These are phyloP conservation scores for Zonitis immaculata DNA, from an alignment of 2,888 invertebrate species.

Conservation along the genomic window DNA sequence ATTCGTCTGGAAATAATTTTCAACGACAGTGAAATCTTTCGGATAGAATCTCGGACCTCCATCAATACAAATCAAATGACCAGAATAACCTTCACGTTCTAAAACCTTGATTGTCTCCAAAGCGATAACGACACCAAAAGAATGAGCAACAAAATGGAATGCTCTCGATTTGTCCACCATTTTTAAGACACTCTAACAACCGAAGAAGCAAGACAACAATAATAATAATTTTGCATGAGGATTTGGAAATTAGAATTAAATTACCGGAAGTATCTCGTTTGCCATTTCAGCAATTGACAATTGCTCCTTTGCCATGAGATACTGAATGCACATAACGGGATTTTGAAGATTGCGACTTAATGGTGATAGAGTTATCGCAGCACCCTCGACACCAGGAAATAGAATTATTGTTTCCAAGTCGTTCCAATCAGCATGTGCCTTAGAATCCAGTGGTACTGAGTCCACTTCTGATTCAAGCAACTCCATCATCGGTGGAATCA, in stretches of 20 bases:
- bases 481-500: too few relatives aligned
- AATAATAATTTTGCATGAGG: conserved; percentile 25
- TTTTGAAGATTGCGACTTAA: conserved; percentile 52
- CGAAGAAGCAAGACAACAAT: conserved; percentile 7
- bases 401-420: conserved; percentile 48
- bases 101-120: conserved; percentile 70
- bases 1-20: too few relatives aligned
- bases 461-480: too few relatives aligned
- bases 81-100: conserved; percentile 61
- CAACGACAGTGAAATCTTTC: too few relatives aligned
- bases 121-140: conserved; percentile 76
- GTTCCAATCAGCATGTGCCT: too few relatives aligned
- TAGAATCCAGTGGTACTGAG: too few relatives aligned
- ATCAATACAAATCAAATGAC: conserved; percentile 70
- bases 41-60: conserved; percentile 60
- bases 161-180: conserved; percentile 53
- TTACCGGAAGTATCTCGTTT: conserved; percentile 53
- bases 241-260: too few relatives aligned
- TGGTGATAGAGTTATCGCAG: conserved; percentile 52
- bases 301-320: conserved; percentile 36
- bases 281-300: conserved; percentile 53
- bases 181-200: conserved; percentile 53
- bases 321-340: conserved; percentile 51
- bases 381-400: conserved; percentile 67
- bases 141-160: conserved; percentile 80